These are phyloP conservation scores for Columba guinea DNA, from an alignment of 2,797 vertebrate species.

Conservation along the genomic window DNA sequence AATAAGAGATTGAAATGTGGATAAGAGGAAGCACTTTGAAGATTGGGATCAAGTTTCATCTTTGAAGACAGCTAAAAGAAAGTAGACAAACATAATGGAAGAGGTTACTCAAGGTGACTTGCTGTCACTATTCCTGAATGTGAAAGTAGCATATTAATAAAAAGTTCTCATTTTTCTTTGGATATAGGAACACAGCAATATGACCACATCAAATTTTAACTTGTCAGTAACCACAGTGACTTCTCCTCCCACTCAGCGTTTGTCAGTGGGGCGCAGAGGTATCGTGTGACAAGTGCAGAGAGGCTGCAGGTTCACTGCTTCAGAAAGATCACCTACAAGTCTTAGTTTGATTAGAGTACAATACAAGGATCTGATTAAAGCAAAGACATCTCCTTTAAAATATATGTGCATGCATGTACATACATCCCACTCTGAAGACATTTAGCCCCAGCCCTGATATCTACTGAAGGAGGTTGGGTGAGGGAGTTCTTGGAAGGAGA, in stretches of 20 bases:
- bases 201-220: background rate
- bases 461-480: background rate
- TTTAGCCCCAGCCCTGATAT: background rate
- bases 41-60: background rate
- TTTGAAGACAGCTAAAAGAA: conserved; percentile 23
- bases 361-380: background rate
- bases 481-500: background rate
- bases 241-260: background rate
- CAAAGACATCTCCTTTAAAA: background rate
- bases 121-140: background rate
- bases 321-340: background rate
- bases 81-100: conserved; percentile 26
- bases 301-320: background rate
- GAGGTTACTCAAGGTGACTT: conserved; percentile 35
- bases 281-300: fast-evolving
- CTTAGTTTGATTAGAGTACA: background rate
- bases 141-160: background rate
- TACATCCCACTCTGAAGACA: background rate
- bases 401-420: background rate
- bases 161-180: background rate
- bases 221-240: background rate
- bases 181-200: background rate
- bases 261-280: background rate
- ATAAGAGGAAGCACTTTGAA: conserved; percentile 47
- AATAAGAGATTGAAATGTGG: conserved; percentile 35